Base-by-base conservation (phyloP, 2,113 vertebrate species). In the Gambusia affinis region DNA sequence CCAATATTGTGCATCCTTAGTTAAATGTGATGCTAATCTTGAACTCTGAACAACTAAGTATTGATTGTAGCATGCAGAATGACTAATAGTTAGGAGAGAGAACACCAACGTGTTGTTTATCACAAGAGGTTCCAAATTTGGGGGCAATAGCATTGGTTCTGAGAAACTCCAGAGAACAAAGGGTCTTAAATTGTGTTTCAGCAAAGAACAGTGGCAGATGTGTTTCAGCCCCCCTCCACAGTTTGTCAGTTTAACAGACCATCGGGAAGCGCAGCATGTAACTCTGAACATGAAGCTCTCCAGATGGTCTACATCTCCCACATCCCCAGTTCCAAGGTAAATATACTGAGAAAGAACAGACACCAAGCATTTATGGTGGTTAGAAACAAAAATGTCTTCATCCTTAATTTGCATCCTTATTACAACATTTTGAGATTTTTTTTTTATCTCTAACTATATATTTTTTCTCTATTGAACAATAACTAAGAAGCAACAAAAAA, bases 251-350 rank as follows among this genome's bases (percentile, higher is more conserved):
- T 64, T 4, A 65, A 67, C 66, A 66, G 61, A 4, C 51, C 73
- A 61, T 31, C 6, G 30, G 37, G 69, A 19, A 64, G n/a, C 28
- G 0, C 44, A 30, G 15, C 31, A 29, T 54, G 14, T 7, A 3
- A 39, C 51, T 24, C 51, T 57, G 24, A 57, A 57, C 12, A 15
- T 77, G 68, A 62, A 28, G 30, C 1, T 70, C 64, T 70, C 78
- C 83, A 87, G 76, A 82, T 85, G 70, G 80, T 35, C 22, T 8
- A n/a, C 4, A 7, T 67, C 64, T 62, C 64, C 70, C 11, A 54
- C 54, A 31, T 47, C 42, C 37, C 73, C 51, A 35, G 27, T 44
- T 4, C 67, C 22, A 12, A 6, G 6, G 29, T 15, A 11, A 19
- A 67, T 60, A 63, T 10, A 22, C 12, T 31, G 37, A 66, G n/a